phyloP scores from a whole-genome alignment of 1,140 invertebrate genomes.

The Tyrophagus putrescentiae region DNA sequence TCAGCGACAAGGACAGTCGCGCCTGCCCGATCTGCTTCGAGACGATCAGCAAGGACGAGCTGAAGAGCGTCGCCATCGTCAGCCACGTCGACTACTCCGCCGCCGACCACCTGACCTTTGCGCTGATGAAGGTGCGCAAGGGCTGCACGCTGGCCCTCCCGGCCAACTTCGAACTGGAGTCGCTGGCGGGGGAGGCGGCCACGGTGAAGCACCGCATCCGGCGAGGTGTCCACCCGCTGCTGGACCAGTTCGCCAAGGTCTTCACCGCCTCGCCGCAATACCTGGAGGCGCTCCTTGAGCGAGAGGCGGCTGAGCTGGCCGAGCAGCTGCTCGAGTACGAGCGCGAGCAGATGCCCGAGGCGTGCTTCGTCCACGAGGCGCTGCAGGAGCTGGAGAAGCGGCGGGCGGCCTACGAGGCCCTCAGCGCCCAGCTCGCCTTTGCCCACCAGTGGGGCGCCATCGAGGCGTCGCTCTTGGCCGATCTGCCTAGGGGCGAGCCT shows the following conservation, averaged over 20 bases:
- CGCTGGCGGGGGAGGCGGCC: conserved; percentile 18
- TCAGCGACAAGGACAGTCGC: conserved; percentile 58
- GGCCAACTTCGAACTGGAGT: conserved; percentile 37
- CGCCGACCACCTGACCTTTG: conserved; percentile 57
- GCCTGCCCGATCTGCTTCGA: conserved; percentile 78
- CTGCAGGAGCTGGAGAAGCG: conserved; percentile 43
- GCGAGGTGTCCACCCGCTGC: not conserved
- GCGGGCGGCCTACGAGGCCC: conserved; percentile 30
- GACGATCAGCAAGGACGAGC: conserved; percentile 52
- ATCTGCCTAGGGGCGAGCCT: not conserved
- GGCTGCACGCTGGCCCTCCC: conserved; percentile 58
- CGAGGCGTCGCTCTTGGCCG: not conserved
- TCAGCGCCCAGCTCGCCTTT: not conserved
- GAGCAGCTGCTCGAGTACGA: conserved; percentile 42
- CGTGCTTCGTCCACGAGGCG: conserved; percentile 67
- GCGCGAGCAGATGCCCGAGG: conserved; percentile 52
- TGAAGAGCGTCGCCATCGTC: conserved; percentile 53
- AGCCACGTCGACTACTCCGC: conserved; percentile 38
- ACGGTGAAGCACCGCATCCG: not conserved
- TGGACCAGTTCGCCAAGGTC: conserved; percentile 51
- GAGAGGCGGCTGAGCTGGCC: conserved; percentile 53
- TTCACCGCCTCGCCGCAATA: conserved; percentile 49
- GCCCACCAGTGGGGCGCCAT: not conserved
- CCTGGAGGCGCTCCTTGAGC: conserved; percentile 52
- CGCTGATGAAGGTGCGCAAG: conserved; percentile 67